Base-by-base conservation (phyloP, 2,113 vertebrate species). In the Myrmecobius fasciatus region DNA sequence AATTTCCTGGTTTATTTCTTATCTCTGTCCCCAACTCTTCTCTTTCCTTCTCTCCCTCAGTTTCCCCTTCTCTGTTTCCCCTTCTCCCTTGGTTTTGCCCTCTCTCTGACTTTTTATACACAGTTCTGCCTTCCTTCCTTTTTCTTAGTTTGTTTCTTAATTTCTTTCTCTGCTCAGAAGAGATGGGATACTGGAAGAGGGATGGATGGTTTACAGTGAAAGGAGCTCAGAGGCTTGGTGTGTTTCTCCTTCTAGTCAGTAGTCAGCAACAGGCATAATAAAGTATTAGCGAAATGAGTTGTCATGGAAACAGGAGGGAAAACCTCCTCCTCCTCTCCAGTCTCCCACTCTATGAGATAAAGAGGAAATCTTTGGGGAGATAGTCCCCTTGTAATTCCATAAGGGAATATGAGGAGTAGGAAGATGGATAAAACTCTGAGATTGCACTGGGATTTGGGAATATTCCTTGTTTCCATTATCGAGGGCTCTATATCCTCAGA, bases 201-300 rank as follows among this genome's bases (percentile, higher is more conserved):
- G n/a, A 83, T 83, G 67, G n/a, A 83, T 83, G 67, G 6, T 83
- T 83, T 83, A 24, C n/a, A 83, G n/a, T 43, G 36, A 89, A 47
- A 56, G 60, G 91, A 83, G 67, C 67, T 83, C 46, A 28, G 47
- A 89, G 67, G 43, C 67, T 75, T 26, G 28, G n/a, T 25, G 5
- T 14, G 25, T 6, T 26, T 88, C 49, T 54, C 53, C 75, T 53
- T 25, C 24, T 4, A 26, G n/a, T 51, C 46, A 36, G 2, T 3
- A 20, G 60, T 31, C 90, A 9, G 10, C 25, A n/a, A 51, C n/a
- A 36, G 94, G 91, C 9, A 52, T 54, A 88, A 52, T 43, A 51
- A 92, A 93, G 67, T n/a, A 83, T n/a, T n/a, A 83, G n/a, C n/a
- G 46, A 25, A 92, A 5, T 92, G 47, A 52, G 31, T 89, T 93